Base-by-base conservation (phyloP, 2,888 invertebrate species). In the Nycteola revayana region DNA sequence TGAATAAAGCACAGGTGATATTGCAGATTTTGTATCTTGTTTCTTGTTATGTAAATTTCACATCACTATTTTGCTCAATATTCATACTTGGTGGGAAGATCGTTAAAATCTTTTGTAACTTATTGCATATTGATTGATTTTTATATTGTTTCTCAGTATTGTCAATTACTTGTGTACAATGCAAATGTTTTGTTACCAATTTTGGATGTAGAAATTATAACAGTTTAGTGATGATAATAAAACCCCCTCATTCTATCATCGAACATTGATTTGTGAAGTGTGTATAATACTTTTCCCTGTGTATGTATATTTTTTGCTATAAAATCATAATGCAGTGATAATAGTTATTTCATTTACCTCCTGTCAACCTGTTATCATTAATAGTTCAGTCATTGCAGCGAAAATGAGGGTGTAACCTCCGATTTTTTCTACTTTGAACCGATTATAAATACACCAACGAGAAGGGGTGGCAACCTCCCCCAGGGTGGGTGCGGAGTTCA, bases 291-390 rank as follows among this genome's bases (percentile, higher is more conserved):
- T 82, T 83, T 82, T 78, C 77, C 74, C 72, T 76, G 73, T 81
- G 75, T 82, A 78, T 87, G 83, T 86, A 86, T 86, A 82, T 86
- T 88, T 80, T 83, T 85, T 86, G 83, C 77, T 86, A 87, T 87
- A 87, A 88, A 88, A 86, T 75, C 76, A 80, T 84, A 78, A 87
- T 85, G 84, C 86, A 85, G 85, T 84, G 75, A 77, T 62, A 51
- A 59, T 58, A 69, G 14, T 14, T 14, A 14, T 14, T 14, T 14
- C 2, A 14, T 14, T 14, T 14, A n/a, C n/a, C n/a, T n/a, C n/a
- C n/a, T n/a, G n/a, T n/a, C n/a, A n/a, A n/a, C n/a, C n/a, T n/a
- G n/a, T n/a, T n/a, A n/a, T n/a, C n/a, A n/a, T n/a, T n/a, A n/a
- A n/a, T n/a, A n/a, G n/a, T n/a, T n/a, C n/a, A n/a, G n/a, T n/a